Percentiles rank a stretch among this genome's conserved stretches.
Conservation (phyloP, 2,797 vertebrate genomes). For the Hybognathus amarus region DNA sequence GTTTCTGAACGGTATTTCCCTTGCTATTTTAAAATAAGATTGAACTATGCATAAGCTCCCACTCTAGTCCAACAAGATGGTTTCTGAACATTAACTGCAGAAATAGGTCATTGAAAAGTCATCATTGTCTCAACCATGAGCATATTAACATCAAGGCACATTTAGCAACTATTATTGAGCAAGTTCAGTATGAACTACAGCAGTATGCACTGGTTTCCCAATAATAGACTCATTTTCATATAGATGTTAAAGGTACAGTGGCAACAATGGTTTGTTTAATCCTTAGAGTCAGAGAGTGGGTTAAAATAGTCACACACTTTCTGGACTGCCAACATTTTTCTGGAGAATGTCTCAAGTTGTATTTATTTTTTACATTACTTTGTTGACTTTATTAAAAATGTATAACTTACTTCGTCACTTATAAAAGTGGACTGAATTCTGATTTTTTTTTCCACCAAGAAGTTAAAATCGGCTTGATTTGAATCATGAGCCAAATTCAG, state of each 20-base stretch:
- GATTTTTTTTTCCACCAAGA: too few species aligned
- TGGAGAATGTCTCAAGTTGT: neutral
- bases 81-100: neutral
- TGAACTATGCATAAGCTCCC: neutral
- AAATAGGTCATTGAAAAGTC: neutral
- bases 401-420: too few species aligned
- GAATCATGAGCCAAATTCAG: neutral
- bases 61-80: neutral
- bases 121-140: neutral
- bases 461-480: too few species aligned
- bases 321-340: neutral
- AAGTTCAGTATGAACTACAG: neutral
- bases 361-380: too few species aligned
- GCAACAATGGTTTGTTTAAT: neutral
- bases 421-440: neutral
- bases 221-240: neutral
- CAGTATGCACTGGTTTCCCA: neutral
- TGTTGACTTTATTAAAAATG: neutral
- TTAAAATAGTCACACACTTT: neutral
- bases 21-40: neutral
- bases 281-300: neutral
- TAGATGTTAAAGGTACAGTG: neutral
- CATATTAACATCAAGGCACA: neutral
- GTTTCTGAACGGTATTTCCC: neutral
- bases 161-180: neutral